Base-by-base conservation (phyloP, 2,113 vertebrate genomes). In the Oenanthe melanoleuca region DNA sequence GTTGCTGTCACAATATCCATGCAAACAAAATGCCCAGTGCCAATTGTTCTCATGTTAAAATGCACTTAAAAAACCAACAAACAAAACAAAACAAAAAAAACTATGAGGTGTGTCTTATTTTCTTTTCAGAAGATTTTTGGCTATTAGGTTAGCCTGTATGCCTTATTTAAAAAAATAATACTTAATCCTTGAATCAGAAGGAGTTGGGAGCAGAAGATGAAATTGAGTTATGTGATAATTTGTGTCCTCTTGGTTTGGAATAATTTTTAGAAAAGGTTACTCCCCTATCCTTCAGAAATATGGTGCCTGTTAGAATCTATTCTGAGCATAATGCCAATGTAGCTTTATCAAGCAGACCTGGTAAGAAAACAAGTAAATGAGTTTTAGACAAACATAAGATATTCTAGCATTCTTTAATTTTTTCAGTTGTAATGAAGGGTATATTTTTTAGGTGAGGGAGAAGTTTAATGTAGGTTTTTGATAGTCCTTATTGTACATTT, bases 101-200 rank as follows among this genome's bases (percentile, higher is more conserved):
- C 34, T 93, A 53, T 53, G 45, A 79, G 66, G 50, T 70, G 55
- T 91, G 52, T 83, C 55, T 75, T 81, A 52, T 69, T 79, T 73
- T 42, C 56, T 92, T 75, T 63, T 55, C 20, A 78, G 83, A 53
- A 84, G 45, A 85, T 89, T 88, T 57, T 70, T 63, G 56, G 8
- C 45, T 89, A 47, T 86, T 31, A 11, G 44, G 80, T 94, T 91
- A 86, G 70, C 53, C 69, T 61, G 21, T 65, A 22, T 83, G 37
- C 29, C 29, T 86, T 75, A 95, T 37, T 91, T 97, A 82, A 89
- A 89, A 89, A 67, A 95, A 60, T 85, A 93, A 22, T 26, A 63
- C 73, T 19, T 47, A 91, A 86, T 86, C 31, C 57, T 92, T 95
- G 65, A 85, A 65, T 82, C 38, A 80, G 94, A 80, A 94, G 37